Evolutionary conservation across 23 tunicate genomes (phyloP).

Genomic region (Ascidia mentula): DNA sequence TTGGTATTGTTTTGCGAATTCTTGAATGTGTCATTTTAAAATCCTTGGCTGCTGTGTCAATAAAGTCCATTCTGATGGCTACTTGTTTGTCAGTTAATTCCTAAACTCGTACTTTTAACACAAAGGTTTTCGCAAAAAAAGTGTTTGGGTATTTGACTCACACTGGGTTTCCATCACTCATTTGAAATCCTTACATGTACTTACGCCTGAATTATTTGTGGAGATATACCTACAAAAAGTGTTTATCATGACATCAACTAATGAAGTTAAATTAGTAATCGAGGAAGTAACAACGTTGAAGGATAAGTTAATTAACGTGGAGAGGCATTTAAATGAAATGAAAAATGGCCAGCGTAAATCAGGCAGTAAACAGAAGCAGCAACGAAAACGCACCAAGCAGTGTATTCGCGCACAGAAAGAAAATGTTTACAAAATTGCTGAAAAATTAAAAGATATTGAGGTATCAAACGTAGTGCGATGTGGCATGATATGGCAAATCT

Average conservation of each 20-base stretch:
- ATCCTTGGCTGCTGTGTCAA: background rate
- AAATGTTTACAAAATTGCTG: background rate
- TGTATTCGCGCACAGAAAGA: background rate
- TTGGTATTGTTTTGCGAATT: background rate
- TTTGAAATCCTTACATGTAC: no score
- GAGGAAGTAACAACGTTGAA: background rate
- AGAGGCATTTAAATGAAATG: background rate
- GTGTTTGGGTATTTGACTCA: background rate
- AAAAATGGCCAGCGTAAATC: background rate
- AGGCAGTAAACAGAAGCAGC: background rate
- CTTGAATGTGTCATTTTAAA: conserved; percentile 1
- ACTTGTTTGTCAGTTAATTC: background rate
- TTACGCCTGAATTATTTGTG: no score
- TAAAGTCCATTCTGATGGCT: background rate
- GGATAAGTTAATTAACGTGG: background rate
- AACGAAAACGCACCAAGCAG: background rate
- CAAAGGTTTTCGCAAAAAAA: background rate
- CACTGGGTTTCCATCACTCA: no score
- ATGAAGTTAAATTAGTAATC: background rate
- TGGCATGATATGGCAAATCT: background rate
- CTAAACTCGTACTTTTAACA: background rate
- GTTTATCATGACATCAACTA: background rate
- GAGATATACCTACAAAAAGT: no score
- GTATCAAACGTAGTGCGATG: background rate
- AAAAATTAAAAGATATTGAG: background rate